Evolutionary conservation across 2,797 vertebrate genomes (phyloP).

Genomic region (Clangula hyemalis): DNA sequence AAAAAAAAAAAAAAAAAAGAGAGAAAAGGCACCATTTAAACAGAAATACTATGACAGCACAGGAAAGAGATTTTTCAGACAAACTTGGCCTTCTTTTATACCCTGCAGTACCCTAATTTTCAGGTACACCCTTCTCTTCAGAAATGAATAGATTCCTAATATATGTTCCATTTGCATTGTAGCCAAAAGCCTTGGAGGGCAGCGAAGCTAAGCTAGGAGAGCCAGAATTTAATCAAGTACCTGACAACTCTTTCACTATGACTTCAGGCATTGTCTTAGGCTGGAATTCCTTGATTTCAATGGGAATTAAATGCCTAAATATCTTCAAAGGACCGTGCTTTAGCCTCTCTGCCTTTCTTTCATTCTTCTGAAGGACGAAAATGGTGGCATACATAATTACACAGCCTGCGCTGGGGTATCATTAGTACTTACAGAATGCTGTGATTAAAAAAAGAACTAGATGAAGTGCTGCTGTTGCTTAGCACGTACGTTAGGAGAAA

Average conservation of each 20-base stretch:
- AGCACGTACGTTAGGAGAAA: neutral
- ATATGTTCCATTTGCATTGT: neutral
- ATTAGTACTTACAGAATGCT: neutral
- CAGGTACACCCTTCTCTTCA: neutral
- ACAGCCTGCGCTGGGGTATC: neutral
- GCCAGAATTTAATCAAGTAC: neutral
- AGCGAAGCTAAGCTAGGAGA: neutral
- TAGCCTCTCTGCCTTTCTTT: neutral
- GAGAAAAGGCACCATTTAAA: neutral
- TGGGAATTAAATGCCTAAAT: neutral
- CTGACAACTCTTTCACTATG: neutral
- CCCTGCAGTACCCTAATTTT: neutral
- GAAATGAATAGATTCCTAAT: neutral
- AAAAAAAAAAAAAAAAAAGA: neutral
- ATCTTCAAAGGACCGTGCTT: neutral
- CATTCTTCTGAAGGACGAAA: neutral
- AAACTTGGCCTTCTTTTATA: neutral
- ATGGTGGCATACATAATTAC: neutral
- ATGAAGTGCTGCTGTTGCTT: neutral
- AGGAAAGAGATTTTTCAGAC: neutral
- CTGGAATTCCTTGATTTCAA: neutral
- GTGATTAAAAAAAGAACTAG: neutral
- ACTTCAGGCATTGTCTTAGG: neutral
- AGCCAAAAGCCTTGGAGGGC: neutral
- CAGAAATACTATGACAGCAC: neutral